Evolutionary conservation across 2,113 vertebrate species (phyloP), one percentile per base, ranked within the genome.

Genomic region (Anguilla rostrata): DNA sequence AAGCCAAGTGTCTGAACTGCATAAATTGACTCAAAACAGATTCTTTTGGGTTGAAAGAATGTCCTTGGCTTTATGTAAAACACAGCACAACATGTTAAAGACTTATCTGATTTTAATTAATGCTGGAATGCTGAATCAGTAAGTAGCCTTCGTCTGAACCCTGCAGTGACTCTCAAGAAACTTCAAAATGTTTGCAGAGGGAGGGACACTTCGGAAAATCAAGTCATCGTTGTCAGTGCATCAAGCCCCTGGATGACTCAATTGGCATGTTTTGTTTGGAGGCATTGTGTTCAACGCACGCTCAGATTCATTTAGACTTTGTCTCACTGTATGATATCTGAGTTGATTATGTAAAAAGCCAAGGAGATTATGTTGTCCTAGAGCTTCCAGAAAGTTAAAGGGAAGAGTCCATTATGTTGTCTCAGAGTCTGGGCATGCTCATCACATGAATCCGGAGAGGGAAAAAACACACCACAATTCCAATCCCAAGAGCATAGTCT

Each of bases 101-200:
- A 90, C 93, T 90, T 92, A 71, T 92, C 90, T 94, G 91, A 92
- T 90, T 93, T 92, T 92, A 93, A 93, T 94, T 95, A 92, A 93
- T 93, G 91, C 91, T 87, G 92, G 92, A 90, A 91, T 90, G 89
- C 85, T 94, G 92, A 88, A 87, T 90, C 90, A 91, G 92, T 87
- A 60, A 29, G 88, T 46, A 14, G 85, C 88, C 86, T 75, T 60
- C 91, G 86, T 88, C n/a, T 89, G 88, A 92, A 91, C 85, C 81
- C 29, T 81, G 78, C 20, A 20, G n/a, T 56, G 22, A n/a, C 26
- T 29, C 20, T 39, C 46, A 83, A 12, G 34, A 20, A 26, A 26
- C 18, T 20, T 39, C 56, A 0, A 75, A 16, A 29, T 81, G 79
- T 87, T 81, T 82, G 49, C 40, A 39, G 41, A 49, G 78, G 78